Base-by-base conservation (phyloP, 2,888 invertebrate species). In the Tipula helvola region DNA sequence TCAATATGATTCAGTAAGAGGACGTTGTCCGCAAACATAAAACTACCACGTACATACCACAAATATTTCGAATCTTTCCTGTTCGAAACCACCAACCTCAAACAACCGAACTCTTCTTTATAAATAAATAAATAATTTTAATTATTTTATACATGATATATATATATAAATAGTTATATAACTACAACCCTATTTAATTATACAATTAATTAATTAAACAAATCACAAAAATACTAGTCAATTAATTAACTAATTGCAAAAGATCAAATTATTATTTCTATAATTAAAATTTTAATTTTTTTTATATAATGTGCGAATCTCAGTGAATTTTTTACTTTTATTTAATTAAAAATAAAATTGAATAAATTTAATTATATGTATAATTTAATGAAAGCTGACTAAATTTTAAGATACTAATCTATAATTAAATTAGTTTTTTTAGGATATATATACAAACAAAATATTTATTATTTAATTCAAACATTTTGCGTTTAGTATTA, bases 21-120 rank as follows among this genome's bases (percentile, higher is more conserved):
- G 91, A n/a, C 90, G 91, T n/a, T 91, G 91, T 87, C 91, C 91
- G 10, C 36, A 39, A 16, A n/a, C 84, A 39, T 84, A 36, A 39
- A 16, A 84, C 16, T 39, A 36, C 5, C 12, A 36, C 83, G 16
- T 52, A 16, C 16, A 16, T 52, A 18, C 71, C 71, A 71, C 10
- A 71, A 8, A 71, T 2, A 71, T 28, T 71, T 28, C 12, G 12
- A 71, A 71, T 18, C 28, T 71, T 28, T 10, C 13, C 71, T 28
- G 10, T 5, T 71, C 28, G 28, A 71, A 71, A 28, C 8, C 28
- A 8, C 5, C 57, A 28, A 18, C 10, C 10, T 71, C 12, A 71
- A 71, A 3, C 12, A 71, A 28, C 28, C 28, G 71, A 71, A 71
- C 71, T 71, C 10, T 1, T 71, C 71, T 8, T 12, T 28, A 71